phyloP scores from a whole-genome alignment of 2,797 vertebrate species.

The Dicrostonyx torquatus region DNA sequence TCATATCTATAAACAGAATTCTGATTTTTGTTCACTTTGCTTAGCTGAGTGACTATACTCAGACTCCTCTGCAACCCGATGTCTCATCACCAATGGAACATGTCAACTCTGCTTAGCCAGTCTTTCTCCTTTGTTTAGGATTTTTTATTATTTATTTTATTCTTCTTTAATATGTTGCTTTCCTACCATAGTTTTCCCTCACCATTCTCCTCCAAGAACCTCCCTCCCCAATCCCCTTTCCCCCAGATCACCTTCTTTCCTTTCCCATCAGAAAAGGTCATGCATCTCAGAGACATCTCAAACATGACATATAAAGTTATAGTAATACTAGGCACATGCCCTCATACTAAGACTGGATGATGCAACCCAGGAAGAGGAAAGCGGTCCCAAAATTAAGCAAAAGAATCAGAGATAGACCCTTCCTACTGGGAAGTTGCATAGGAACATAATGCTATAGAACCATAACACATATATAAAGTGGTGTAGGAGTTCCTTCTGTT shows the following conservation, averaged over 20 bases:
- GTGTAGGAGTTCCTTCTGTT: no score
- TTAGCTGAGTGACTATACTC: neutral
- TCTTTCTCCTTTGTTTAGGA: neutral
- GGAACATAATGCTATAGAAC: neutral
- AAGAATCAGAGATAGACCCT: neutral
- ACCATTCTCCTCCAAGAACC: no score
- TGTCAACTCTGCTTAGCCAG: neutral
- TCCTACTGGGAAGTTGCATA: neutral
- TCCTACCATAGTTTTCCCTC: neutral
- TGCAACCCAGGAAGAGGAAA: neutral
- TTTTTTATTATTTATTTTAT: neutral
- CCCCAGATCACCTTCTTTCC: neutral
- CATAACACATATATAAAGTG: neutral
- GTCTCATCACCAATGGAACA: fast-evolving
- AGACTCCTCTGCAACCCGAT: neutral
- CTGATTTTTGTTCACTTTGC: neutral
- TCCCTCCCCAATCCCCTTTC: no score
- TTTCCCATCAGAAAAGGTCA: neutral
- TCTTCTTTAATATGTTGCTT: neutral
- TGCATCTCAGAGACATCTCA: neutral
- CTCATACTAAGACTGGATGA: neutral
- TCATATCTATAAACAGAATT: neutral
- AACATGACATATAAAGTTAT: neutral
- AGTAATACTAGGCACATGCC: neutral
- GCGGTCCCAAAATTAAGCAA: neutral